Evolutionary conservation across 2,888 invertebrate genomes (phyloP).

Genomic region (Drosophila yooni): DNA sequence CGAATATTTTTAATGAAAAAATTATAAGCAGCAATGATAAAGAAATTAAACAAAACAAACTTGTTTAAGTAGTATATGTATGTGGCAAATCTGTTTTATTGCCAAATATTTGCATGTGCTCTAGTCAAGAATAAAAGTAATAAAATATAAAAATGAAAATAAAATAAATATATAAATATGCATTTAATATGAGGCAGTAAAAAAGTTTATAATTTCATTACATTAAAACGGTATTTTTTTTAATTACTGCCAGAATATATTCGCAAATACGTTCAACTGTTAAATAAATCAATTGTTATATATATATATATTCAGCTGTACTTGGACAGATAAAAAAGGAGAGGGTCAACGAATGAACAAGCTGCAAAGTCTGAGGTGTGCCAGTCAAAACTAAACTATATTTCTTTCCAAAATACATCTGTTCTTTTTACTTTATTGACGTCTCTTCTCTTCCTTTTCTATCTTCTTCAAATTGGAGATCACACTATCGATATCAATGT

Average conservation of each 20-base stretch:
- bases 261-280: not conserved
- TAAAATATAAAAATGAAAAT: not conserved
- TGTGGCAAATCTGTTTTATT: not conserved
- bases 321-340: not conserved
- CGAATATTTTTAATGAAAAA: conserved; percentile 71
- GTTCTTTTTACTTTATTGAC: no score
- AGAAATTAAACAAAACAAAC: conserved; percentile 19
- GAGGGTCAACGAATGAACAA: not conserved
- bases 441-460: no score
- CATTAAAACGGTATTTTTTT: not conserved
- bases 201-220: not conserved
- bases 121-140: not conserved
- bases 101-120: not conserved
- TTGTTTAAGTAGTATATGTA: not conserved
- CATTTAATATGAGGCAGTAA: not conserved
- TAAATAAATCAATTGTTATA: not conserved
- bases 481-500: no score
- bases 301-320: not conserved
- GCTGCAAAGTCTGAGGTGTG: not conserved
- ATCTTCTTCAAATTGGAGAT: no score
- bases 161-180: not conserved
- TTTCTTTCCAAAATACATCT: no score
- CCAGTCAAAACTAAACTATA: no score
- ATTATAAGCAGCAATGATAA: conserved; percentile 25
- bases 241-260: not conserved